Evolutionary conservation across 2,888 invertebrate genomes (phyloP).

Genomic region (Andricus quercusramuli): DNA sequence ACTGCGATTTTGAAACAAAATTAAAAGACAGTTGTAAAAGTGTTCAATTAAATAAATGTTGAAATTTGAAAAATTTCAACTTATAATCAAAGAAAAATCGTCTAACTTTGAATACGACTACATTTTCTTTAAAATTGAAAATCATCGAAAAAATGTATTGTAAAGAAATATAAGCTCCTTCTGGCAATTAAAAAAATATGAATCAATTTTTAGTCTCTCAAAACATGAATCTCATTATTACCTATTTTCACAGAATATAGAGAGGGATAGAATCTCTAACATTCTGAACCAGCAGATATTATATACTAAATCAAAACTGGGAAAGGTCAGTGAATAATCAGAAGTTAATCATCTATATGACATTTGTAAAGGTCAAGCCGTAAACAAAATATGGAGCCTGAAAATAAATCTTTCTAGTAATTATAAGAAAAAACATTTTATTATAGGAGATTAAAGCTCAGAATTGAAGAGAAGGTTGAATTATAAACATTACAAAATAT

Average conservation of each 20-base stretch:
- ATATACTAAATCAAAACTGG: conserved; percentile 23
- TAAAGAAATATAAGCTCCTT: neutral
- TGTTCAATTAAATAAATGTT: too few relatives aligned
- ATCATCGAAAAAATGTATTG: neutral
- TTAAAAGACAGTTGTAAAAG: too few relatives aligned
- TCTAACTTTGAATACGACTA: too few relatives aligned
- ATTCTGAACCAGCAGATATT: conserved; percentile 20
- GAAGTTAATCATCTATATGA: conserved; percentile 10
- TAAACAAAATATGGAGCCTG: neutral
- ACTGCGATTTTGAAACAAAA: too few relatives aligned
- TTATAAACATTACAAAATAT: neutral
- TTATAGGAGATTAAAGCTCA: neutral
- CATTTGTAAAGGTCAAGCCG: conserved; percentile 17
- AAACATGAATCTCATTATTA: neutral
- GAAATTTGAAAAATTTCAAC: too few relatives aligned
- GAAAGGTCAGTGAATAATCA: conserved; percentile 29
- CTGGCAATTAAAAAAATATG: neutral
- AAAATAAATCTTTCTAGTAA: conserved; percentile 20
- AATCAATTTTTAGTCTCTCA: neutral
- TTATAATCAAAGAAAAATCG: too few relatives aligned
- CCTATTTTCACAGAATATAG: neutral
- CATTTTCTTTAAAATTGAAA: too few relatives aligned
- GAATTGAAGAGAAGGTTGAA: neutral
- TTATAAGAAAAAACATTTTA: neutral
- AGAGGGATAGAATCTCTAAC: neutral